These are phyloP conservation scores for Paguma larvata DNA, from an alignment of 2,797 vertebrate genomes.

Conservation along the genomic window DNA sequence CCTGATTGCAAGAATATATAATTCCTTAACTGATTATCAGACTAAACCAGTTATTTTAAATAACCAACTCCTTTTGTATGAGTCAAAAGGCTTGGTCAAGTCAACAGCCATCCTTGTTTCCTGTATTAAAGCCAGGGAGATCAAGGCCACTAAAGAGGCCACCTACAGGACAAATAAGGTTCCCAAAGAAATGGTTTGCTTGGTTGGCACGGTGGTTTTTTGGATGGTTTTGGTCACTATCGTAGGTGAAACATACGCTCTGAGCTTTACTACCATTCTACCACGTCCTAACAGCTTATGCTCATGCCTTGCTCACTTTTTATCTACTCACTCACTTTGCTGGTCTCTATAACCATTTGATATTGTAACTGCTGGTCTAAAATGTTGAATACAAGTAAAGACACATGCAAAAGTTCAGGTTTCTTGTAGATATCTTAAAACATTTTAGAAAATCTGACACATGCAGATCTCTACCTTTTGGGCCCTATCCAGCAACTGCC, in stretches of 20 bases:
- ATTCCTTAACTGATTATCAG: not conserved
- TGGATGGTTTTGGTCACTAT: not conserved
- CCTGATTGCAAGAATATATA: not conserved
- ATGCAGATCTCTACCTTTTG: not conserved
- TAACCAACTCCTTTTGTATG: not conserved
- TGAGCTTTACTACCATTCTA: not conserved
- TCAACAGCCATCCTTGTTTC: not conserved
- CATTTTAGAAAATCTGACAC: not conserved
- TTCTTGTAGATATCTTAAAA: not conserved
- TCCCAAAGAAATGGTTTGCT: not conserved
- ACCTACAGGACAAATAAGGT: not conserved
- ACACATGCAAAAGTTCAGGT: not conserved
- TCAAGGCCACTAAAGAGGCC: not conserved
- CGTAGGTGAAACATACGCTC: not conserved
- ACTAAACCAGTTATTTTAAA: not conserved
- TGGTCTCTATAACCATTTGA: not conserved
- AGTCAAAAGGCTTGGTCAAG: not conserved
- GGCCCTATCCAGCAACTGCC: too few relatives aligned
- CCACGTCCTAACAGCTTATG: not conserved
- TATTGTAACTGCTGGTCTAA: not conserved
- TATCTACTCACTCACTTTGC: not conserved
- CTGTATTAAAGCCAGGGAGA: not conserved
- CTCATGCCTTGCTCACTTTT: not conserved
- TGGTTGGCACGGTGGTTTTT: not conserved
- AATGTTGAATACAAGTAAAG: not conserved